Evolutionary conservation across 2,113 vertebrate genomes (phyloP).

Genomic region (Pseudorhombus dupliciocellatus): DNA sequence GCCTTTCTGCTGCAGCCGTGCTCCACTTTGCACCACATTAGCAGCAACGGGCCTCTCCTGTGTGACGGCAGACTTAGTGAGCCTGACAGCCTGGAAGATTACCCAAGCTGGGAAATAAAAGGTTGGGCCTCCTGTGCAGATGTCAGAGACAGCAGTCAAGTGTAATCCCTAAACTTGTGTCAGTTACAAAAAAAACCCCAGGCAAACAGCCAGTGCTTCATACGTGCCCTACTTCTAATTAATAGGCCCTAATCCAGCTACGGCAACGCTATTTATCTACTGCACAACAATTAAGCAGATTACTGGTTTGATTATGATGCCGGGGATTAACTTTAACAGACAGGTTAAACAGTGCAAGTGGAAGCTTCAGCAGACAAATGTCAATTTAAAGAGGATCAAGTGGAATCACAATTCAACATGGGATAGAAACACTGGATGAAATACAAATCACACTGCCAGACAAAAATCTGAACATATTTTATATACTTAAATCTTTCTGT

Average conservation of each 20-base stretch:
- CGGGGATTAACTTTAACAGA: slow-evolving; percentile 25
- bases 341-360: slow-evolving; percentile 18
- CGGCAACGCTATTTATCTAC: slow-evolving; percentile 9
- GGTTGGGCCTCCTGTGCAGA: slow-evolving; percentile 61
- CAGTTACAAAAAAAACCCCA: slow-evolving; percentile 44
- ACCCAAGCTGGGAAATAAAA: slow-evolving; percentile 57
- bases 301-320: slow-evolving; percentile 47
- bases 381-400: neutral
- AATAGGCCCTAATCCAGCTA: slow-evolving; percentile 58
- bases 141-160: slow-evolving; percentile 56
- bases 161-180: slow-evolving; percentile 67
- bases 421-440: neutral
- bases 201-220: slow-evolving; percentile 27
- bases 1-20: slow-evolving; percentile 20
- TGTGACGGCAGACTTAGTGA: slow-evolving; percentile 43
- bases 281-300: slow-evolving; percentile 55
- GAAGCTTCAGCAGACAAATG: neutral
- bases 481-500: neutral
- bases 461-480: neutral
- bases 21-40: slow-evolving; percentile 42
- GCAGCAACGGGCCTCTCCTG: slow-evolving; percentile 30
- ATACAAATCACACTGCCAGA: neutral
- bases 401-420: neutral
- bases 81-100: slow-evolving; percentile 55
- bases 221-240: slow-evolving; percentile 60